Base-by-base conservation (phyloP, 2,113 vertebrate genomes). In the Oxyura jamaicensis region DNA sequence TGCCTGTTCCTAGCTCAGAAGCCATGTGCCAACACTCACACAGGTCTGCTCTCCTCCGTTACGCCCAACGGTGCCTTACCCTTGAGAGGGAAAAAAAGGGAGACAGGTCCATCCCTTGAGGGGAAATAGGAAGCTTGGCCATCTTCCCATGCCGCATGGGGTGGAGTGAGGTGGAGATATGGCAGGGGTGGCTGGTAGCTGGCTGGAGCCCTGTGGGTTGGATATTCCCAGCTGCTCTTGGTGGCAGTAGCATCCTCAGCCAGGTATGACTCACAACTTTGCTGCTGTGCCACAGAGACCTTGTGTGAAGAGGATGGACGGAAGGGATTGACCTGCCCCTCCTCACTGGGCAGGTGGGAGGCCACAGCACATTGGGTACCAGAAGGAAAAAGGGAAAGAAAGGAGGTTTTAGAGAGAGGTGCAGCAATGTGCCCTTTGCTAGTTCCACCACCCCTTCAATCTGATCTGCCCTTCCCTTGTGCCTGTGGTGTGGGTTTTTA, bases 21-120 rank as follows among this genome's bases (percentile, higher is more conserved):
- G 23, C 69, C 52, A 46, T 21, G 63, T 44, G 75, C 39, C 39
- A 62, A 19, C 13, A 81, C 8, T 3, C 15, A 55, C 29, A 31
- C 10, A 11, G 36, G 29, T 36, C 39, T 50, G 42, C 33, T 93
- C 11, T 36, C 41, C 42, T 80, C 7, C 55, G 71, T 33, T 63
- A 2, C 23, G 59, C 36, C 33, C 67, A 53, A 10, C 0, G 0
- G 16, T 41, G n/a, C 33, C 31, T 65, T 35, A 50, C 10, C 35
- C 60, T 59, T 71, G 20, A 73, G 85, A 82, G 78, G 48, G 79
- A 50, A 29, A 58, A 50, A 29, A 58, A 39, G 19, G 76, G 33
- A 94, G 39, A 36, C 23, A 13, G 9, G 39, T 18, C 72, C 31
- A 14, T 55, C 44, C 39, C 42, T 76, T 44, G 42, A 68, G 88